Evolutionary conservation across 1,140 invertebrate species (phyloP).

Genomic region (Drosophila sulfurigaster): DNA sequence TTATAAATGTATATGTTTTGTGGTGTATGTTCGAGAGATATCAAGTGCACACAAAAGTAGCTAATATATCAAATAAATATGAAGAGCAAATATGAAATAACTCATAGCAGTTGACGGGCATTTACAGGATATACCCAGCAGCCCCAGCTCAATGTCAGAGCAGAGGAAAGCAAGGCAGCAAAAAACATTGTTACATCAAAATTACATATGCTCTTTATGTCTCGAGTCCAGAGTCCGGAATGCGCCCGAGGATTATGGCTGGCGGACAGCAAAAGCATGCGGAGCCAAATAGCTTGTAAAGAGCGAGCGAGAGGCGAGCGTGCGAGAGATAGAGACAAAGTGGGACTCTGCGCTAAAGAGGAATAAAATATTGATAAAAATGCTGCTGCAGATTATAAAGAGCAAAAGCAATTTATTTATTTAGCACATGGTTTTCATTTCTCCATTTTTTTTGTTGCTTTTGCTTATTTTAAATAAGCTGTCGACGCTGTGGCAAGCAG

Average conservation of each 20-base stretch:
- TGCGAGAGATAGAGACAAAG: background rate
- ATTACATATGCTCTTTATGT: constrained; percentile 50
- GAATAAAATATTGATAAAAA: constrained; percentile 54
- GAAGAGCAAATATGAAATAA: constrained; percentile 55
- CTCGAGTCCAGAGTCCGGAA: background rate
- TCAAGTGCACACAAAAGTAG: constrained; percentile 46
- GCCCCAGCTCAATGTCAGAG: constrained; percentile 2
- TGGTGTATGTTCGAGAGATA: constrained; percentile 9
- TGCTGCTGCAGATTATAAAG: constrained; percentile 61
- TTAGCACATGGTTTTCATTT: constrained; percentile 43
- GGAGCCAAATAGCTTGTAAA: constrained; percentile 1
- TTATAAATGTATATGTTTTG: constrained; percentile 11
- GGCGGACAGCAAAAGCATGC: constrained; percentile 8
- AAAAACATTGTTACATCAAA: background rate
- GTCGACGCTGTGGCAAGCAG: constrained; percentile 12
- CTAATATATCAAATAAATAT: constrained; percentile 73
- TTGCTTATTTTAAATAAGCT: constrained; percentile 23
- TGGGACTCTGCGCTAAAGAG: background rate
- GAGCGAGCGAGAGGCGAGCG: background rate
- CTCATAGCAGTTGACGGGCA: constrained; percentile 11
- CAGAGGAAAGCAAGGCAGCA: background rate
- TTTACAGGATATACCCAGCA: constrained; percentile 12
- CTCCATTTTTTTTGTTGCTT: background rate
- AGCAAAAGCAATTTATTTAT: constrained; percentile 67
- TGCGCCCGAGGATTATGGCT: constrained; percentile 19